Base-by-base conservation (phyloP, 2,888 invertebrate genomes). In the Nudaria mundana region DNA sequence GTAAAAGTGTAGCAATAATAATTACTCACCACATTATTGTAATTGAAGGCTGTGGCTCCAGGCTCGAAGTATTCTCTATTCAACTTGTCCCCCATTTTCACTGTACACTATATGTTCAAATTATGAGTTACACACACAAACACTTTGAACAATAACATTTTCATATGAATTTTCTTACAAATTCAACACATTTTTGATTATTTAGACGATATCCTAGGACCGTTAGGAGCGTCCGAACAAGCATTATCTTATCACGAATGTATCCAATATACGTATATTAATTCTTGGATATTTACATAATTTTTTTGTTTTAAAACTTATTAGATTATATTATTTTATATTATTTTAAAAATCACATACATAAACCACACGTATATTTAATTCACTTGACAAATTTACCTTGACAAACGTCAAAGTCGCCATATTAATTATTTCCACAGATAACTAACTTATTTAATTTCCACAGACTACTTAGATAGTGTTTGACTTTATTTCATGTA, bases 1-100 rank as follows among this genome's bases (percentile, higher is more conserved):
- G 54, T 63, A 65, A 56, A 64, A 58, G 56, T 61, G 41, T 44
- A 52, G 51, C 42, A 62, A 52, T 40, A 55, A 36, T 49, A 46
- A 57, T 61, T 46, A 81, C 86, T 83, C 62, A 87, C 87, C 87
- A 85, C 84, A 80, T 87, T 87, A 66, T 84, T 84, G 52, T 78
- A 86, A 63, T 87, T 87, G 78, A 84, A 87, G 71, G 83, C 73
- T 71, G 83, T 72, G 48, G 81, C 71, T 37, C 72, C 83, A 57
- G 84, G 71, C 53, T 76, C 77, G 56, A 76, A 87, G 57, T 82
- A 86, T 66, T 87, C 87, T 63, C 75, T 63, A 44, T 87, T 84
- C 46, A 85, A 63, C 63, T 87, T 87, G 43, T 87, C 87, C 51
- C 83, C 81, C 87, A 87, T 87, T 57, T 52, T 76, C 56, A 52